A percentile compares a stretch with the other conserved stretches of the same genome.
These are phyloP conservation scores for Trichomalopsis sarcophagae DNA, from an alignment of 1,140 invertebrate genomes.

Conservation along the genomic window DNA sequence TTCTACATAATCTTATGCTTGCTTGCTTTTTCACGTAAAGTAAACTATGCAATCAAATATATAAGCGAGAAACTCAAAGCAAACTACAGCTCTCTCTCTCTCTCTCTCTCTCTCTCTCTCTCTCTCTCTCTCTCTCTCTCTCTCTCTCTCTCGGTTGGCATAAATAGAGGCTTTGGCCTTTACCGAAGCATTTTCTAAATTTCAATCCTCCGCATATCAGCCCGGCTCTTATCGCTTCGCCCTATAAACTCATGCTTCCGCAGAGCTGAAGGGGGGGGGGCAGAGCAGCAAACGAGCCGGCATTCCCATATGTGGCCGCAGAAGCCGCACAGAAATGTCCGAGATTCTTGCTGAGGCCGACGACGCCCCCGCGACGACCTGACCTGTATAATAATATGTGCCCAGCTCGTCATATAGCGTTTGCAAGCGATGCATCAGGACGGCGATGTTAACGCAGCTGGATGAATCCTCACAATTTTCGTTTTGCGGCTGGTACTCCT, in stretches of 20 bases:
- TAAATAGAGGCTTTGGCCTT: background rate
- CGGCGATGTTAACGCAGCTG: background rate
- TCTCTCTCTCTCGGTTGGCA: too few species aligned
- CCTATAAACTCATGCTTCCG: background rate
- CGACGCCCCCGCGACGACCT: background rate
- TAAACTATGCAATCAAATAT: too few species aligned
- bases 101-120: too few species aligned
- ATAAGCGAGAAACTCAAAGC: too few species aligned
- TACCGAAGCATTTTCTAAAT: too few species aligned
- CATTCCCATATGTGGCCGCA: background rate
- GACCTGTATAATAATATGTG: background rate
- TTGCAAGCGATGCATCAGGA: background rate
- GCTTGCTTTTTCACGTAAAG: too few species aligned
- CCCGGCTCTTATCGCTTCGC: background rate
- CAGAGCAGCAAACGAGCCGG: background rate
- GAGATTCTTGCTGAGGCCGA: conserved; percentile 13
- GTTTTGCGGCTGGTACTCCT: too few species aligned
- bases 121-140: too few species aligned
- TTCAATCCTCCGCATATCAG: too few species aligned
- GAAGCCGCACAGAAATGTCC: conserved; percentile 26
- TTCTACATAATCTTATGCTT: too few species aligned
- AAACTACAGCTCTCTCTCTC: too few species aligned
- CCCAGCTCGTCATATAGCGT: background rate
- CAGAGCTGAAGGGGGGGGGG: background rate
- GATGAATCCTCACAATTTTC: background rate